Conservation (phyloP, 2,113 vertebrate species). For the Lepus timidus region DNA sequence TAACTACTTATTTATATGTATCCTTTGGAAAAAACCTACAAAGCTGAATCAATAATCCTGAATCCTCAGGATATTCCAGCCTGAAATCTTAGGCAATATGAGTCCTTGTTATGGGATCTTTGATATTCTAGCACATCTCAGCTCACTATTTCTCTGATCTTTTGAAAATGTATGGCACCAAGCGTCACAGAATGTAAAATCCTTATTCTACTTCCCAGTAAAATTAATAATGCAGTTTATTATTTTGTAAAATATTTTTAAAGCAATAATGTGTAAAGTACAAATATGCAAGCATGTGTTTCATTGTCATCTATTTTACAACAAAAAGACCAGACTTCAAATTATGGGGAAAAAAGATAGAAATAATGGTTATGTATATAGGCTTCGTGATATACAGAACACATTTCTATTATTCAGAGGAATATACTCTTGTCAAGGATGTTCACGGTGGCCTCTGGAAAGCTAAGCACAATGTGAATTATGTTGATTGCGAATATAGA, state of each 20-base stretch:
- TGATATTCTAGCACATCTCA: background rate
- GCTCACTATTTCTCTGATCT: background rate
- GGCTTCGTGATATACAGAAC: background rate
- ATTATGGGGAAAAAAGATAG: background rate
- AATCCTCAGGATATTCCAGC: background rate
- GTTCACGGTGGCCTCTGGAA: background rate
- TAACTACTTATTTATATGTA: background rate
- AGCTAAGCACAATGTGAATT: constrained; percentile 31
- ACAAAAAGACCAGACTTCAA: background rate
- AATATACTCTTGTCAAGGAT: background rate
- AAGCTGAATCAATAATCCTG: background rate
- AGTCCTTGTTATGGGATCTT: background rate
- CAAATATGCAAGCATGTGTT: background rate
- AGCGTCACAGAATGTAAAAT: background rate
- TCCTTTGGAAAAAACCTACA: background rate
- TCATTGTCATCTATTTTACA: background rate
- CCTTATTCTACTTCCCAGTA: background rate
- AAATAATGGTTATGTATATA: background rate
- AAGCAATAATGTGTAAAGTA: background rate
- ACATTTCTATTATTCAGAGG: background rate
- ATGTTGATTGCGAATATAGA: constrained; percentile 9
- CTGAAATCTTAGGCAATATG: background rate
- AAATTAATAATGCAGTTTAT: background rate
- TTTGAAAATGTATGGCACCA: background rate
- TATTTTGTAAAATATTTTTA: background rate